Evolutionary conservation across 2,888 invertebrate species (phyloP), one percentile per base, ranked within the genome.

Genomic region (Euplagia quadripunctaria): DNA sequence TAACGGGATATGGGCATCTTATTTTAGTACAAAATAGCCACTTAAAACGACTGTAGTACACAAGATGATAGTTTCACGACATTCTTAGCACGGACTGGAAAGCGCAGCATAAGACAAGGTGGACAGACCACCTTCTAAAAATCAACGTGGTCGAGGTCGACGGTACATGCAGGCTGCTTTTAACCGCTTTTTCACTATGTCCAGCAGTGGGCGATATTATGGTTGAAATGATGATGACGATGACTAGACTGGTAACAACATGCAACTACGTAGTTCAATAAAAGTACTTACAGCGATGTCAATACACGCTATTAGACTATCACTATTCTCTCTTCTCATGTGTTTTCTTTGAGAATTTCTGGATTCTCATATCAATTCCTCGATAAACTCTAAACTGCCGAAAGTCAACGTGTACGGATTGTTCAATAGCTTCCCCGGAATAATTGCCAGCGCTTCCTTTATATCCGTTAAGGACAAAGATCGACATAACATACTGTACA

Each of bases 361-460:
- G 67, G 67, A 72, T 52, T 72, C 7, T 72, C 42, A 67, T 41
- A 17, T 61, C 6, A 63, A 51, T 41, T 4, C 49, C 51, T 11
- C 1, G 41, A 43, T 51, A 31, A 63, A 63, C 42, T 16, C 20
- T 42, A 7, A 67, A 67, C 51, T 67, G 51, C 63, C 72, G 51
- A 72, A 72, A 63, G 51, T 81, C 73, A 75, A 85, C 82, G 84
- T 83, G 85, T 72, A 68, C 74, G 65, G 85, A 78, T 75, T 83
- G 73, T 72, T 73, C 73, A 83, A 83, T 82, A 74, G 77, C 82
- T 83, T 84, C 83, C 85, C 73, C 67, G 64, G 7, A 73, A 79
- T 84, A 83, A 84, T 82, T 75, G 77, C 74, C 77, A 70, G 75
- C 75, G 71, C 74, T 84, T 84, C 85, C 85, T 84, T 78, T 76